Percentiles rank a stretch among this genome's conserved stretches.
These are phyloP conservation scores for Pseudochirops corinnae DNA, from an alignment of 2,797 vertebrate genomes.

Conservation along the genomic window DNA sequence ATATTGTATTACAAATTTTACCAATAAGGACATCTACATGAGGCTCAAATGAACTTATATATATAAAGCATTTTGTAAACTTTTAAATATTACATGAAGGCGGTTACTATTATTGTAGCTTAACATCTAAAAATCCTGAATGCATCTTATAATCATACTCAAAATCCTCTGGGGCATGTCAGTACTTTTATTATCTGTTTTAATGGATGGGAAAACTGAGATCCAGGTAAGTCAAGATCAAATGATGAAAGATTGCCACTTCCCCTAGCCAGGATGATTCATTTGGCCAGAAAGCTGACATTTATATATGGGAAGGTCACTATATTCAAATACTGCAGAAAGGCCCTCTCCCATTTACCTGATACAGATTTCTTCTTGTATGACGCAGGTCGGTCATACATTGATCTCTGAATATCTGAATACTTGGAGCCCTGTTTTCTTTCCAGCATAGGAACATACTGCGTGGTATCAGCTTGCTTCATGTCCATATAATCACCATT, in stretches of 20 bases:
- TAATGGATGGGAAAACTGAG: background rate
- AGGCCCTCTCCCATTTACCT: conserved; percentile 81
- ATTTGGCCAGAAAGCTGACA: background rate
- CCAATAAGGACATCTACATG: conserved; percentile 37
- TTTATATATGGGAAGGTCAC: background rate
- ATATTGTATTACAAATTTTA: conserved; percentile 57
- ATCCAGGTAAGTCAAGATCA: background rate
- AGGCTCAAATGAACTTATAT: background rate
- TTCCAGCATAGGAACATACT: conserved; percentile 98
- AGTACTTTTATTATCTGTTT: background rate
- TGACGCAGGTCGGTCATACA: conserved; percentile 95
- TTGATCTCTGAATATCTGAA: conserved; percentile 92
- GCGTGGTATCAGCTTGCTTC: conserved; percentile 96
- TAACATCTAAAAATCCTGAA: conserved; percentile 48
- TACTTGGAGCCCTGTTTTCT: conserved; percentile 94
- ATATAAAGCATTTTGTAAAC: background rate
- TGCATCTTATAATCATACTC: conserved; percentile 49
- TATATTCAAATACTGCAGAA: background rate
- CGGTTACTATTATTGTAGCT: conserved; percentile 43
- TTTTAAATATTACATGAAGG: background rate
- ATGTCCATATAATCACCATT: conserved; percentile 99
- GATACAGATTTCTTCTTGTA: conserved; percentile 91
- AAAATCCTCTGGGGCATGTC: conserved; percentile 46
- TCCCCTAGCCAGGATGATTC: background rate
- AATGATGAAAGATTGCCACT: background rate